A percentile compares a stretch with the other conserved stretches of the same genome.
Evolutionary conservation across 2,888 invertebrate species (phyloP).

Genomic region (Erebia epiphron): DNA sequence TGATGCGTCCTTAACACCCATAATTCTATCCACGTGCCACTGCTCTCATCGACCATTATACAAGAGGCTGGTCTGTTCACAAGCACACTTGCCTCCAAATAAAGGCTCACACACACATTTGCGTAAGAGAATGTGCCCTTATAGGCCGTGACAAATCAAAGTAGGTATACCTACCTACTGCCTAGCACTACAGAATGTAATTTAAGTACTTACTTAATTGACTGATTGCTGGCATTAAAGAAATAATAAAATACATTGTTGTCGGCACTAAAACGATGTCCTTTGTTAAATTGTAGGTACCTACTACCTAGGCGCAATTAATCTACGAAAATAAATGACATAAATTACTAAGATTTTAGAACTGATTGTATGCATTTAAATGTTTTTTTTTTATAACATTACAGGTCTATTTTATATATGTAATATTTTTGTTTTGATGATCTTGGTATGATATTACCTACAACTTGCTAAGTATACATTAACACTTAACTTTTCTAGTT

Average conservation of each 20-base stretch:
- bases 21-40: slow-evolving; percentile 67
- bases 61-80: slow-evolving; percentile 33
- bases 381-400: background rate
- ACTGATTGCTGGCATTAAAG: slow-evolving; percentile 49
- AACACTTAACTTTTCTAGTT: too few species aligned
- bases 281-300: slow-evolving; percentile 11
- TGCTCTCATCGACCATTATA: slow-evolving; percentile 43
- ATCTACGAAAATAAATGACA: background rate
- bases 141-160: slow-evolving; percentile 31
- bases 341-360: background rate
- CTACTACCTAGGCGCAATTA: background rate
- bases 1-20: slow-evolving; percentile 45
- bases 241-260: slow-evolving; percentile 40
- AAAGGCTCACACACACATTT: slow-evolving; percentile 19
- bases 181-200: slow-evolving; percentile 32
- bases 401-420: background rate
- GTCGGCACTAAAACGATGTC: slow-evolving; percentile 10
- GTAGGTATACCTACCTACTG: slow-evolving; percentile 4
- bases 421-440: too few species aligned
- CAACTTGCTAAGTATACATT: too few species aligned
- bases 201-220: slow-evolving; percentile 35
- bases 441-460: too few species aligned
- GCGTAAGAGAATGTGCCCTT: slow-evolving; percentile 33
- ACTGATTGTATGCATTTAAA: background rate
- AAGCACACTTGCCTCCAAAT: slow-evolving; percentile 38